Evolutionary conservation across 2,797 vertebrate species (phyloP).

Genomic region (Fundulus diaphanus): DNA sequence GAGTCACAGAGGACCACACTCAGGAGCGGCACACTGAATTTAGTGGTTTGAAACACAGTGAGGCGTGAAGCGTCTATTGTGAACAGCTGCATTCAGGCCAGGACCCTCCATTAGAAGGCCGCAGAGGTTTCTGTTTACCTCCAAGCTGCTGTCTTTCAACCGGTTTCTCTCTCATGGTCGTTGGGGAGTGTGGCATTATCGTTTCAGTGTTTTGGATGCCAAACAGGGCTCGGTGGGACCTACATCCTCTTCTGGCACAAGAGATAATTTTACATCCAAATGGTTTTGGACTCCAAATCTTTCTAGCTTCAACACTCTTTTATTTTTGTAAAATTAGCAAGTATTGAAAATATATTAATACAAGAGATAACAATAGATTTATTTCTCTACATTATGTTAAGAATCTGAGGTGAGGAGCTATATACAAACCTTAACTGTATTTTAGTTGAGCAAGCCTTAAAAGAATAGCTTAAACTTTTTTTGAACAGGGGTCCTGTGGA

Average conservation of each 20-base stretch:
- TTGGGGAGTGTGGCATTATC: conserved; percentile 26
- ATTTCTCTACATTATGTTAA: not conserved
- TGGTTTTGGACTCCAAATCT: not conserved
- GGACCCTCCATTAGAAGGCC: conserved; percentile 57
- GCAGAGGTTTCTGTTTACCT: conserved; percentile 70
- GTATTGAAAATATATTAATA: not conserved
- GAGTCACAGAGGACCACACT: conserved; percentile 60
- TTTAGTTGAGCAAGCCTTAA: not conserved
- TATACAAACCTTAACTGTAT: not conserved
- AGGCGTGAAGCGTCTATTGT: conserved; percentile 75
- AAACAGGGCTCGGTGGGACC: conserved; percentile 32
- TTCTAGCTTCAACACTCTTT: not conserved
- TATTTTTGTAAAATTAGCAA: not conserved
- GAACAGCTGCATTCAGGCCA: conserved; percentile 61
- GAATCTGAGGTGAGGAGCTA: not conserved
- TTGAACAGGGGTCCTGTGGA: not conserved
- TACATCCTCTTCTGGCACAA: conserved; percentile 12
- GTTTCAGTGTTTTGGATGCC: conserved; percentile 46
- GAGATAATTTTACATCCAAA: conserved; percentile 3
- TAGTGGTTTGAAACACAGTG: conserved; percentile 65
- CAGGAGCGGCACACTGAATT: conserved; percentile 60
- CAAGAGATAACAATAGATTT: not conserved
- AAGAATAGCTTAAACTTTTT: not conserved
- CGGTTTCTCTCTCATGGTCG: conserved; percentile 42
- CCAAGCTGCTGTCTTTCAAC: conserved; percentile 54